These are phyloP conservation scores for Cosmia trapezina DNA, from an alignment of 2,888 invertebrate genomes.

Conservation along the genomic window DNA sequence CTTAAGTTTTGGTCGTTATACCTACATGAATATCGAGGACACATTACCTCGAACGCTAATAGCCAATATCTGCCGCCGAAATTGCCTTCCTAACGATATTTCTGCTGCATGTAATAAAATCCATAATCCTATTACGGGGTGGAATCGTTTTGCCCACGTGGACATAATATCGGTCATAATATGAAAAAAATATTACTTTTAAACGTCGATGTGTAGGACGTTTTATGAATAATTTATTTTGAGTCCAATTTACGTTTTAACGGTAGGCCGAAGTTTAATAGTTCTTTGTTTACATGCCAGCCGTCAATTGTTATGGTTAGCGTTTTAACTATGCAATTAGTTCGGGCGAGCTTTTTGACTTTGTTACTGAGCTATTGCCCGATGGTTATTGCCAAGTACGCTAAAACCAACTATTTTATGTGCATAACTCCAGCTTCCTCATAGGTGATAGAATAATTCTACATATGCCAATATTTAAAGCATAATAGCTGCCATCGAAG, in stretches of 20 bases:
- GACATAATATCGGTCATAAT: constrained; percentile 73
- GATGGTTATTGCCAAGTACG: background rate
- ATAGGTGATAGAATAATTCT: too few species aligned
- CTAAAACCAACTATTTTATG: background rate
- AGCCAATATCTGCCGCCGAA: constrained; percentile 89
- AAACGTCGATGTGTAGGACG: constrained; percentile 43
- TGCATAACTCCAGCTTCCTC: too few species aligned
- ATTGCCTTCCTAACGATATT: constrained; percentile 90
- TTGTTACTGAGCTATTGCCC: background rate
- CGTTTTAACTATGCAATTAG: constrained; percentile 34
- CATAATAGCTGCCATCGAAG: too few species aligned
- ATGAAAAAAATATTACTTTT: constrained; percentile 61
- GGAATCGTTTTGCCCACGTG: constrained; percentile 79
- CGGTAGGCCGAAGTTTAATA: constrained; percentile 37
- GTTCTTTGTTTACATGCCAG: constrained; percentile 36
- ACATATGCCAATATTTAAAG: too few species aligned
- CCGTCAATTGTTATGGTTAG: constrained; percentile 35
- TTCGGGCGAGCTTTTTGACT: background rate
- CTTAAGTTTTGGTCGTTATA: constrained; percentile 79
- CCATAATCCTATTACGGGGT: constrained; percentile 85
- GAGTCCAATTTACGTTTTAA: constrained; percentile 35
- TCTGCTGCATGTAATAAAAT: constrained; percentile 88
- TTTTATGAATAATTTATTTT: constrained; percentile 61
- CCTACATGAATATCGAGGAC: constrained; percentile 85
- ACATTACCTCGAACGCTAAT: constrained; percentile 86